A percentile compares a stretch with the other conserved stretches of the same genome.
Conservation (phyloP, 2,797 vertebrate genomes). For the Coreius guichenoti region DNA sequence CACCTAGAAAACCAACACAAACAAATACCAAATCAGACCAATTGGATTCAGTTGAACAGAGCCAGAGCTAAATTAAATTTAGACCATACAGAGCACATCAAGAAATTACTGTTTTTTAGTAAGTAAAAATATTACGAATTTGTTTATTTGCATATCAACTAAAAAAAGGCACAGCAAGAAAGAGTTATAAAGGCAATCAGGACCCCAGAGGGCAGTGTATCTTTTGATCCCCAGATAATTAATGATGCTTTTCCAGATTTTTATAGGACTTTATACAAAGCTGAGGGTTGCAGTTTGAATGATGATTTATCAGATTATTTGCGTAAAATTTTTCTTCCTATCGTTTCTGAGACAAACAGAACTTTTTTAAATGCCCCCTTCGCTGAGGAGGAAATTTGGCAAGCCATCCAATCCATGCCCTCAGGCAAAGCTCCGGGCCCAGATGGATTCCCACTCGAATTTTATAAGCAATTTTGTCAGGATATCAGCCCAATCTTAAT, state of each 20-base stretch:
- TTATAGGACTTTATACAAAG: slow-evolving; percentile 5
- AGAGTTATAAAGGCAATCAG: slow-evolving; percentile 1
- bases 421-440: slow-evolving; percentile 23
- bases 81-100: slow-evolving; percentile 8
- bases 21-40: not conserved
- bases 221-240: not conserved
- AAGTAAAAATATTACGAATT: slow-evolving; percentile 22
- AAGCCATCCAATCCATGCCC: slow-evolving; percentile 33
- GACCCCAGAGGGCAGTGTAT: not conserved
- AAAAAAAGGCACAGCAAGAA: not conserved
- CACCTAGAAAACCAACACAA: not conserved
- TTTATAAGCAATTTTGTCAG: not conserved
- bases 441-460: not conserved
- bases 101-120: not conserved
- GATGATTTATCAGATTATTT: not conserved
- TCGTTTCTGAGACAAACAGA: not conserved
- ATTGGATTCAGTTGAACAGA: not conserved
- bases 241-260: not conserved
- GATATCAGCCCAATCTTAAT: slow-evolving; percentile 18
- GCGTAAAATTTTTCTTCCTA: not conserved
- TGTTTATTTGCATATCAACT: not conserved
- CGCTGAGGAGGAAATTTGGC: slow-evolving; percentile 16
- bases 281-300: not conserved
- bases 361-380: not conserved
- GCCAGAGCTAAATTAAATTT: slow-evolving; percentile 14